Conservation (phyloP, 1,140 invertebrate species). For the Tetramorium alpestre region DNA sequence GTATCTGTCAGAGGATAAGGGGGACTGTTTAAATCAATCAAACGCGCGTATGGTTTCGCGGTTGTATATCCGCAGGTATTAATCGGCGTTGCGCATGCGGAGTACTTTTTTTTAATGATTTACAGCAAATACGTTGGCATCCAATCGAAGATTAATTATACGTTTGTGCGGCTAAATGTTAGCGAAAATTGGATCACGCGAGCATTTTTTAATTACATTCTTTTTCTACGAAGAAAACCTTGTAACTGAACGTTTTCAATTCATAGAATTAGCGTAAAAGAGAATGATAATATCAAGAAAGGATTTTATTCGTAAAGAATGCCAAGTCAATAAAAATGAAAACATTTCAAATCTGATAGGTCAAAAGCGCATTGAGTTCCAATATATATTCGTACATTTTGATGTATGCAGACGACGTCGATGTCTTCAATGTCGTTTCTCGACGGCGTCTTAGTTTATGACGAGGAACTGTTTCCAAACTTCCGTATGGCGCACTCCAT, state of each 20-base stretch:
- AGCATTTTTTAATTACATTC: background rate
- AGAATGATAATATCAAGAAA: background rate
- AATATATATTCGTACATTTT: constrained; percentile 4
- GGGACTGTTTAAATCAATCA: constrained; percentile 83
- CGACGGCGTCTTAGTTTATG: constrained; percentile 10
- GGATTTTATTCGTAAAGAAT: background rate
- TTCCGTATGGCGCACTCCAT: constrained; percentile 38
- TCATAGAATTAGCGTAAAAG: background rate
- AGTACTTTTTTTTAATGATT: constrained; percentile 54
- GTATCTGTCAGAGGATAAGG: constrained; percentile 82
- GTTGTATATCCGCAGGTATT: constrained; percentile 78
- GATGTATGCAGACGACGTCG: background rate
- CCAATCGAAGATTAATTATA: constrained; percentile 54
- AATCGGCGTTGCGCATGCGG: constrained; percentile 71
- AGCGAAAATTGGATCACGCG: constrained; percentile 27
- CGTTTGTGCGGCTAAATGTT: constrained; percentile 7
- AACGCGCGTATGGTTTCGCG: constrained; percentile 75
- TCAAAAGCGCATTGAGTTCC: background rate
- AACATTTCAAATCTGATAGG: background rate
- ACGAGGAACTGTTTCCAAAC: constrained; percentile 33
- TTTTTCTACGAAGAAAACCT: background rate
- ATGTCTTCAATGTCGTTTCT: constrained; percentile 31
- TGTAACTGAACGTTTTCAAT: background rate
- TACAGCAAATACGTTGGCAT: constrained; percentile 19
- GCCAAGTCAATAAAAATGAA: background rate